A percentile compares a stretch with the other conserved stretches of the same genome.
phyloP scores from a whole-genome alignment of 2,888 invertebrate genomes.

The Dysmachus trigonus region DNA sequence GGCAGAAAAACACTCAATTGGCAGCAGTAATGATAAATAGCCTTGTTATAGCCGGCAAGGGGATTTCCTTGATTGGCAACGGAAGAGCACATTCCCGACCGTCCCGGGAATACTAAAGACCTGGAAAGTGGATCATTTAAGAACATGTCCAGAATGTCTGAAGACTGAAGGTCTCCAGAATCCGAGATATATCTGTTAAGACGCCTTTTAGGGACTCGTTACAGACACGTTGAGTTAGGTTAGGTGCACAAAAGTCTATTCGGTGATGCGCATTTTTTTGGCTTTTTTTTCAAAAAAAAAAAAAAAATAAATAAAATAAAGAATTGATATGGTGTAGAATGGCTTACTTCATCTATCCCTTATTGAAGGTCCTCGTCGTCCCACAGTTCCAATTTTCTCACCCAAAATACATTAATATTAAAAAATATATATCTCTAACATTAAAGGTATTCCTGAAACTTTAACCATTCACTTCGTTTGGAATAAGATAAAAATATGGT shows the following conservation, averaged over 20 bases:
- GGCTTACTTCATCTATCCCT: background rate
- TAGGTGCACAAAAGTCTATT: background rate
- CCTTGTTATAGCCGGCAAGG: background rate
- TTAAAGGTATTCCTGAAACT: background rate
- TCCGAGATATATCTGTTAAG: background rate
- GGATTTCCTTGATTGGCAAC: constrained; percentile 8
- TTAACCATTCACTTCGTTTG: background rate
- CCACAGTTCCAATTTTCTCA: background rate
- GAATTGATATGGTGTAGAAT: background rate
- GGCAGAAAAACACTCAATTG: constrained; percentile 5
- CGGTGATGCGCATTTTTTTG: background rate
- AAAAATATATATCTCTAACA: background rate
- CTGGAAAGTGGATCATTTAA: constrained; percentile 1
- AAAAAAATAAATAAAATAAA: background rate
- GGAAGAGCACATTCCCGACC: background rate
- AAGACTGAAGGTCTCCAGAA: background rate
- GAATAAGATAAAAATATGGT: background rate
- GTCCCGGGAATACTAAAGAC: constrained; percentile 14
- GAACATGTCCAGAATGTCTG: background rate
- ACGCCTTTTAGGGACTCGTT: background rate
- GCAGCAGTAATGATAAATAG: constrained; percentile 14
- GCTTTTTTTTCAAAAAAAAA: too few relatives aligned
- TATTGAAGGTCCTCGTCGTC: background rate
- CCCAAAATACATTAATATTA: background rate
- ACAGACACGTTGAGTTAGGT: background rate